Evolutionary conservation across 2,797 vertebrate species (phyloP), one percentile per base, ranked within the genome.

Genomic region (Chelon labrosus): DNA sequence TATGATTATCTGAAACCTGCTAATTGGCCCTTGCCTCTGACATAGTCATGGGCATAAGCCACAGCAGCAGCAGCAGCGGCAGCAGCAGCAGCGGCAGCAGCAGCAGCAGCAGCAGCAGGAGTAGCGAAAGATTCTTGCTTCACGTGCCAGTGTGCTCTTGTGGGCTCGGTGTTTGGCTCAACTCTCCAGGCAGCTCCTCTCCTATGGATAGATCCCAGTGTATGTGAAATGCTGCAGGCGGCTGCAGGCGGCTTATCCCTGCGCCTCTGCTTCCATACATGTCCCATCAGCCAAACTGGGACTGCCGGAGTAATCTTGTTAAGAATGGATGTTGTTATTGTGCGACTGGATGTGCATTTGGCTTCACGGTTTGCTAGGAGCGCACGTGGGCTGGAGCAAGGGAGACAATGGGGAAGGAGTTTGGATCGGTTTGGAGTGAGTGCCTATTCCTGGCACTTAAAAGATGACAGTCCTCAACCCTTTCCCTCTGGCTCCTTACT

Each of bases 301-400:
- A 90, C 86, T 85, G 90, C 80, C 16, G 84, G 73, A 85, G 90
- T 94, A 92, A 94, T 94, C 93, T 93, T 81, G 91, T 94, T 93
- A 92, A 92, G 88, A 91, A 88, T 79, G 93, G 87, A 92, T 93
- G 92, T 93, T 89, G 88, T 91, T 92, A 90, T 93, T 94, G 91
- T 92, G 88, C 22, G 71, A 55, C 78, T 89, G 86, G 80, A 91
- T 93, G 87, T 90, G 88, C 84, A 54, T 93, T 92, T 87, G 86
- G 91, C 87, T 83, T 87, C 83, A 62, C 42, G 73, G 85, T 88
- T 86, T 27, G 84, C 85, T 85, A 69, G 66, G 90, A 90, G 89
- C 83, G 64, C 88, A 91, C 71, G 91, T 92, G 90, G 92, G 93
- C 88, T 87, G 84, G 72, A 80, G 74, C 55, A 35, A 64, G 52